phyloP scores from a whole-genome alignment of 2,888 invertebrate genomes.

The Harpalus rubripes region DNA sequence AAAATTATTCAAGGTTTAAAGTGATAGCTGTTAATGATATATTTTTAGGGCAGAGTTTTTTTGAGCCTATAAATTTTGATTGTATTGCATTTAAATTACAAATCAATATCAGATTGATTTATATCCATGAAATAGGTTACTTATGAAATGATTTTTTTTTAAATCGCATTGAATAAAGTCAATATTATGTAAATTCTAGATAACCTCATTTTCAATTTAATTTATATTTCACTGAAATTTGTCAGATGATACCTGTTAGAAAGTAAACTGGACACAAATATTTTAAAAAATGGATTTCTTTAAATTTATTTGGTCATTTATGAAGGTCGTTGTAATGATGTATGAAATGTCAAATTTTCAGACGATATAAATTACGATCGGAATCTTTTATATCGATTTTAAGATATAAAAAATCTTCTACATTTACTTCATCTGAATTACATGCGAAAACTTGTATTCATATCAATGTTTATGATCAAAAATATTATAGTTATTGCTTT shows the following conservation, averaged over 20 bases:
- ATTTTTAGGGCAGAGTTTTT: constrained; percentile 1
- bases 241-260: constrained; percentile 34
- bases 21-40: constrained; percentile 25
- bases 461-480: not conserved
- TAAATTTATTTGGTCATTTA: constrained; percentile 8
- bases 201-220: constrained; percentile 25
- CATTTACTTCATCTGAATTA: not conserved
- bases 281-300: not conserved
- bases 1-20: constrained; percentile 38
- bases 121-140: not conserved
- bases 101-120: not conserved
- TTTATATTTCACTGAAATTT: constrained; percentile 1
- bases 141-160: not conserved
- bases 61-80: not conserved
- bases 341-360: constrained; percentile 22
- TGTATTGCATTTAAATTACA: not conserved
- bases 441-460: not conserved
- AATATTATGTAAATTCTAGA: constrained; percentile 28
- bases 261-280: constrained; percentile 26
- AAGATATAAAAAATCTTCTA: not conserved
- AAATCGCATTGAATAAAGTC: constrained; percentile 2
- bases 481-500: not conserved
- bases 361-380: constrained; percentile 5
- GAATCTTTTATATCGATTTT: not conserved
- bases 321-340: constrained; percentile 7